These are phyloP conservation scores for Camelus dromedarius DNA, from an alignment of 2,113 vertebrate species.

Conservation along the genomic window DNA sequence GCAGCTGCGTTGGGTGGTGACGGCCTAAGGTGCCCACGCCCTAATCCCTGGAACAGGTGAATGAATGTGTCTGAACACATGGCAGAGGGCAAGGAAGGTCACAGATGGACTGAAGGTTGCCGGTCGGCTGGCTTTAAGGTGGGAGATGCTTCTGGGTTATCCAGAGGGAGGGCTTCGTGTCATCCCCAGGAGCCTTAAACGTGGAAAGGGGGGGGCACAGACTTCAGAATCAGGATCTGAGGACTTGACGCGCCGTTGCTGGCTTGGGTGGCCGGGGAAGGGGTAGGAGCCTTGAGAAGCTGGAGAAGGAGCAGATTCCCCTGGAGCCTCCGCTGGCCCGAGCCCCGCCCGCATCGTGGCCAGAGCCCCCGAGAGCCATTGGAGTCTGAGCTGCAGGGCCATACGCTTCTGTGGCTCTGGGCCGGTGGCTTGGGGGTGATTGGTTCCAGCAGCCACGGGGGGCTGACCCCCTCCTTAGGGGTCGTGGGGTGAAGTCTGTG, in stretches of 20 bases:
- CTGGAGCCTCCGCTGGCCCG: no score
- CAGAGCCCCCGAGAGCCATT: rapidly evolving
- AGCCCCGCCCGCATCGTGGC: rapidly evolving
- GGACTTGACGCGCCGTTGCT: rapidly evolving
- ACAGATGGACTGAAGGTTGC: no score
- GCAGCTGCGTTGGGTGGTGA: rapidly evolving
- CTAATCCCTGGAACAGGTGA: neutral
- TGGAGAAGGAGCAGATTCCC: rapidly evolving
- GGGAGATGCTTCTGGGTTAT: neutral
- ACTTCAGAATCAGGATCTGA: neutral
- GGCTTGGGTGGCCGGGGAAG: neutral
- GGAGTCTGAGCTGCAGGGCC: rapidly evolving
- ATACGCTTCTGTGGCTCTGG: rapidly evolving
- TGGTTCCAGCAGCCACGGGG: rapidly evolving
- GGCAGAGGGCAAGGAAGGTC: neutral
- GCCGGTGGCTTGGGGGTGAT: rapidly evolving
- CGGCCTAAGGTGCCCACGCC: neutral
- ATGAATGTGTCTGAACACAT: rapidly evolving
- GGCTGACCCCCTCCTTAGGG: rapidly evolving
- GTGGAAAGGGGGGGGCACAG: neutral
- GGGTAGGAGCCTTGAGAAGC: neutral
- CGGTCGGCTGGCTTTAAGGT: neutral
- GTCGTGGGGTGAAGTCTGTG: rapidly evolving
- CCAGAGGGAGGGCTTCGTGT: neutral
- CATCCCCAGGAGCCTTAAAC: neutral